Base-by-base conservation (phyloP, 2,888 invertebrate genomes). In the Trissolcus japonicus region DNA sequence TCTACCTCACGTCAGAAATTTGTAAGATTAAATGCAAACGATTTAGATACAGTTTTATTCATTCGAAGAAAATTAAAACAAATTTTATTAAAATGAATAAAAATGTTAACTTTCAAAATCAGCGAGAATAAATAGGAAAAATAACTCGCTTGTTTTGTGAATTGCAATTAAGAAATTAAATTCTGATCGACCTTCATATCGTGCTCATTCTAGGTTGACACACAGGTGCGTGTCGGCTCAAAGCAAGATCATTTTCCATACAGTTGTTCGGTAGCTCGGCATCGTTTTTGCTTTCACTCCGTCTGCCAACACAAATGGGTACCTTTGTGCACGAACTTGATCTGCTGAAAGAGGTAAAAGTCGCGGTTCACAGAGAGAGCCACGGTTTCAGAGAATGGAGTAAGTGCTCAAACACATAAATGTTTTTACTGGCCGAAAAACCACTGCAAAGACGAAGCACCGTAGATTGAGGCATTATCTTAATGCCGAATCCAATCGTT, bases 331-430 rank as follows among this genome's bases (percentile, higher is more conserved):
- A 56, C 71, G 66, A 76, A 72, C 71, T 66, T 76, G 76, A 71
- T 76, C 76, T 76, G 62, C 62, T 67, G 71, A 66, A 76, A 76
- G 67, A 76, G 71, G 76, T 76, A 76, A 72, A 76, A 76, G 76
- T 71, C 66, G 61, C 61, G 21, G 76, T 41, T 46, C 56, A 61
- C 65, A 71, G 66, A 69, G 66, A 69, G 59, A 74, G 40, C 56
- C 57, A 66, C 48, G 56, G 69, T 53, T 69, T 56, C 60, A 35
- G 51, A 69, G 61, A 69, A 61, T 61, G 54, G 62, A 76, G 69
- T 76, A 71, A 76, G 76, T 71, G 69, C 76, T 71, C 76, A 71
- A 76, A 76, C 76, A 62, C 66, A 76, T 76, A 71, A 76, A 76
- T 66, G 71, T 76, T 76, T 76, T 76, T 76, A 66, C 76, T 66